Evolutionary conservation across 2,113 vertebrate genomes (phyloP), one percentile per base, ranked within the genome.

Genomic region (Hippocampus barbouri): DNA sequence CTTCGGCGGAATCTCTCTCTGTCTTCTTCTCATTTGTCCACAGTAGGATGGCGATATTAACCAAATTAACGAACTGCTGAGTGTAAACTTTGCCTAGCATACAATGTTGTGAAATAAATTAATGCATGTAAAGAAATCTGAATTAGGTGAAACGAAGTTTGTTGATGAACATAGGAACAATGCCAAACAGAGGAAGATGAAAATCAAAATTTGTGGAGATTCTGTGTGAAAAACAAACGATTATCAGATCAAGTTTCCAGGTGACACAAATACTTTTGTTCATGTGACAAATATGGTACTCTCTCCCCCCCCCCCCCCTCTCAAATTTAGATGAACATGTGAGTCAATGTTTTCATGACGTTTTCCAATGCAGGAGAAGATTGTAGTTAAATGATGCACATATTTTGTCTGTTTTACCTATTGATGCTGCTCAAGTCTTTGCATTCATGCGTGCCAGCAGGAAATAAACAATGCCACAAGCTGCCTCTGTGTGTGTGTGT

Each of bases 391-490:
- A 66, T 3, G 6, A 23, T 47, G 9, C 23, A 25, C 23, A 15
- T 8, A 47, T 66, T 47, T 43, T 18, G n/a, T 15, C 64, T 66
- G 43, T 66, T 47, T 23, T 65, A 25, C 12, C 41, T 7, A 47
- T 16, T 59, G 61, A 67, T 71, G 34, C 70, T 74, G 53, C 64
- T n/a, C 43, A 66, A 20, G 49, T 47, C 45, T 15, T 38, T 40
- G 49, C 23, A 27, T 59, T 65, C 16, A 77, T 63, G 56, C 21
- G 41, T 59, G 23, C 66, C 45, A 41, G 59, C 51, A 56, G 47
- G 68, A 54, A 73, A 61, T 59, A 72, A 78, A 81, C 6, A 63
- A 76, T 67, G 18, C 45, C 41, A 63, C 0, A 71, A 25, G 25
- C 45, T 41, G 51, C 23, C 11, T 51, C 47, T 71, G 53, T 23